These are phyloP conservation scores for Carposina sasakii DNA, from an alignment of 1,140 invertebrate genomes.

Conservation along the genomic window DNA sequence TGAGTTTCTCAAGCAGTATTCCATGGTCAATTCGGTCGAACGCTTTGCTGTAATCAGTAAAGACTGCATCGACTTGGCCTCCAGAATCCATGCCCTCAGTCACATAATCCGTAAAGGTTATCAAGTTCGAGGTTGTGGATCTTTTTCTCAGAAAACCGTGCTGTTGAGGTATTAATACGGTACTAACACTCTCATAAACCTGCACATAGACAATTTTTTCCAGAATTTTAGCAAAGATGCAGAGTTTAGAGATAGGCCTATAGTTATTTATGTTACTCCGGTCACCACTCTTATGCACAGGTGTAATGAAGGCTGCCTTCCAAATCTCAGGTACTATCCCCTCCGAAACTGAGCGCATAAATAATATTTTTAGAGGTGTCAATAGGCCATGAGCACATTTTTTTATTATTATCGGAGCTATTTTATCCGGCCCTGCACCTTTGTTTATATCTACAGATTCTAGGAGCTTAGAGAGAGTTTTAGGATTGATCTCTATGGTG, in stretches of 20 bases:
- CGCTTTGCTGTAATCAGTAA: too few relatives aligned
- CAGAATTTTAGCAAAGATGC: slow-evolving; percentile 26
- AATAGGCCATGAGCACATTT: slow-evolving; percentile 19
- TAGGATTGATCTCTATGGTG: neutral
- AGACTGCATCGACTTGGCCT: too few relatives aligned
- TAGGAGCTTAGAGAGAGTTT: neutral
- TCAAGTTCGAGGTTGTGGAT: slow-evolving; percentile 6
- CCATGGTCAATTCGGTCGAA: too few relatives aligned
- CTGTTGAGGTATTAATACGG: slow-evolving; percentile 13
- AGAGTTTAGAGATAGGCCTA: slow-evolving; percentile 24
- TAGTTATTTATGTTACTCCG: slow-evolving; percentile 21
- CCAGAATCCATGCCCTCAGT: neutral
- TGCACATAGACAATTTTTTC: slow-evolving; percentile 21
- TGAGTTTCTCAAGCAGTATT: too few relatives aligned
- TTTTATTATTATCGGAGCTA: slow-evolving; percentile 20
- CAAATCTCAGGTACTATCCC: slow-evolving; percentile 25
- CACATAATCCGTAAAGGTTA: neutral
- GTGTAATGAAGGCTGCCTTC: slow-evolving; percentile 28
- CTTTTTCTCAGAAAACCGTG: slow-evolving; percentile 19
- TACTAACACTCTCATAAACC: slow-evolving; percentile 11
- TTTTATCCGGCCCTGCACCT: slow-evolving; percentile 14
- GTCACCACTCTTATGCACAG: slow-evolving; percentile 22
- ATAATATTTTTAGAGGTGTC: too few relatives aligned
- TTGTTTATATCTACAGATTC: neutral
- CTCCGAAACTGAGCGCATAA: too few relatives aligned